These are phyloP conservation scores for Halictus rubicundus DNA, from an alignment of 1,140 invertebrate genomes.

Conservation along the genomic window DNA sequence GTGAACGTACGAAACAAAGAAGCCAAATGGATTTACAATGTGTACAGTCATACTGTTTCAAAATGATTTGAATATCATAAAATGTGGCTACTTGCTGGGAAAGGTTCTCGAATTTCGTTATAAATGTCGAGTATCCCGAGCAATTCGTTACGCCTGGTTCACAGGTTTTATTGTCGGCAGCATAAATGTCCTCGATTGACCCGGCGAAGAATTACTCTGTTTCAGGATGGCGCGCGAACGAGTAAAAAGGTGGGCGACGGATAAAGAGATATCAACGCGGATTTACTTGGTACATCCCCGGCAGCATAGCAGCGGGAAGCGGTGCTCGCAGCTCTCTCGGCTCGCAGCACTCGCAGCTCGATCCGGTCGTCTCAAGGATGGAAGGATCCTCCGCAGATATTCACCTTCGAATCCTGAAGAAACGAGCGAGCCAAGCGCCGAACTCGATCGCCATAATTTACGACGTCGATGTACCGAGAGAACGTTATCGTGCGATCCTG, in stretches of 20 bases:
- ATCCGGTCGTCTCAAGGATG: slow-evolving; percentile 42
- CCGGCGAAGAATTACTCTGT: slow-evolving; percentile 14
- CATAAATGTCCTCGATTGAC: slow-evolving; percentile 20
- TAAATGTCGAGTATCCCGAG: slow-evolving; percentile 4
- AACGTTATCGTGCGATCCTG: slow-evolving; percentile 52
- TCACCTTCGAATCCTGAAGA: slow-evolving; percentile 48
- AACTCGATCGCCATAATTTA: slow-evolving; percentile 58
- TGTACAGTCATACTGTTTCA: too few species aligned
- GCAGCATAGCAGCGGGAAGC: slow-evolving; percentile 38
- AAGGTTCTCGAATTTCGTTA: background rate
- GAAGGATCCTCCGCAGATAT: slow-evolving; percentile 50
- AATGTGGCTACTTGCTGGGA: too few species aligned
- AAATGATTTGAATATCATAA: too few species aligned
- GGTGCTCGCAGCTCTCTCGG: background rate
- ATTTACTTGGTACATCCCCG: slow-evolving; percentile 39
- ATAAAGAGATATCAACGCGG: slow-evolving; percentile 44
- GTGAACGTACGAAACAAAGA: too few species aligned
- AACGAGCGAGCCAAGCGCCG: slow-evolving; percentile 13
- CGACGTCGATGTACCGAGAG: slow-evolving; percentile 44
- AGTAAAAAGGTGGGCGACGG: slow-evolving; percentile 2
- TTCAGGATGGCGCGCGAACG: background rate
- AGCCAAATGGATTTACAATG: too few species aligned
- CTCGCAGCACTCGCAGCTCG: background rate
- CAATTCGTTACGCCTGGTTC: slow-evolving; percentile 6
- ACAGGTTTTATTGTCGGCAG: slow-evolving; percentile 18